A percentile compares a stretch with the other conserved stretches of the same genome.
These are phyloP conservation scores for Drosophila kanapiae DNA, from an alignment of 1,140 invertebrate genomes.

Conservation along the genomic window DNA sequence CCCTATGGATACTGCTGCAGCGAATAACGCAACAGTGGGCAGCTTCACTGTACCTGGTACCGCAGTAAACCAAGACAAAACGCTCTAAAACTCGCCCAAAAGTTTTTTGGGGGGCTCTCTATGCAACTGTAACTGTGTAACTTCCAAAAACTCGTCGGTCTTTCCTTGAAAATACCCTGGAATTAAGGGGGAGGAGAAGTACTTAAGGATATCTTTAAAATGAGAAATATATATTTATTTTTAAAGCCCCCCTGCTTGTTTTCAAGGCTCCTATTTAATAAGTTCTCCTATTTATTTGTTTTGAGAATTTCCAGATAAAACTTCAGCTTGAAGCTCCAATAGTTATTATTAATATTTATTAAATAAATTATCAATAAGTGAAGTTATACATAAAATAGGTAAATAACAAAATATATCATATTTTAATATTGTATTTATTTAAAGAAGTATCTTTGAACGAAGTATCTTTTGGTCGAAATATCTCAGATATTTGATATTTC, in stretches of 20 bases:
- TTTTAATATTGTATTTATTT: neutral
- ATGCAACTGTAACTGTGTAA: slow-evolving; percentile 59
- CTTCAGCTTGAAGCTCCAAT: neutral
- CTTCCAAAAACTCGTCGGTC: slow-evolving; percentile 37
- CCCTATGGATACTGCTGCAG: neutral
- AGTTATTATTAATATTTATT: neutral
- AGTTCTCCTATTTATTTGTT: neutral
- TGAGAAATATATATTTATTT: neutral
- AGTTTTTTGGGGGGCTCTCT: slow-evolving; percentile 22
- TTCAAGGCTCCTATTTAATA: neutral
- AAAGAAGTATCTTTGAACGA: neutral
- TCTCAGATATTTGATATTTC: slow-evolving; percentile 5
- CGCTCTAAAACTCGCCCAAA: slow-evolving; percentile 49
- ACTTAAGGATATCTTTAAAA: no score
- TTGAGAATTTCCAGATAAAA: neutral
- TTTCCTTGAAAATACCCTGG: slow-evolving; percentile 12
- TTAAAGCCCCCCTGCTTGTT: neutral
- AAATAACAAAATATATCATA: neutral
- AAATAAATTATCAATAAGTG: neutral
- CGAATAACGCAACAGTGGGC: neutral
- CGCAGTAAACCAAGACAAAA: slow-evolving; percentile 60
- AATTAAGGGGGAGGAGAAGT: neutral
- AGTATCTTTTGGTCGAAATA: slow-evolving; percentile 15
- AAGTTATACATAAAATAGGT: neutral
- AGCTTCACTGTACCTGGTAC: slow-evolving; percentile 19